Conservation (phyloP, 2,888 invertebrate species). For the Metopia argyrocephala region DNA sequence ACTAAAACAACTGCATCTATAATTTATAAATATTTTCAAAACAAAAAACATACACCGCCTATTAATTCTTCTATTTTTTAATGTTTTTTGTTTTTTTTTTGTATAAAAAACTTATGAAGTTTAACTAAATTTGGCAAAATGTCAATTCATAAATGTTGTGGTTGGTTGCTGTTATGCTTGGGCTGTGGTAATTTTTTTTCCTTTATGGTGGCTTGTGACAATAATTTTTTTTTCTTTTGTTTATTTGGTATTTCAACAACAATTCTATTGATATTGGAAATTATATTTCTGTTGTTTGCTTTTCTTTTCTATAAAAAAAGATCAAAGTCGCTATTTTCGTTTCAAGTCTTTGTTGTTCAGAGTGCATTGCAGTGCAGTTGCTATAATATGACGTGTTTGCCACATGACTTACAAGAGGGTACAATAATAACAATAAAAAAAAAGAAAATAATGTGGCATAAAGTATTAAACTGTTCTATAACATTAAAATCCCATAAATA, state of each 20-base stretch:
- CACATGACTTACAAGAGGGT: constrained; percentile 21
- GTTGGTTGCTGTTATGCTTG: constrained; percentile 22
- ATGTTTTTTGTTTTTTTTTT: background rate
- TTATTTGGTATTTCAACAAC: constrained; percentile 25
- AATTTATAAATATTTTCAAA: constrained; percentile 1
- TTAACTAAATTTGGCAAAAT: constrained; percentile 66
- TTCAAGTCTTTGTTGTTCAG: constrained; percentile 31
- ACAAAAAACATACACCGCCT: constrained; percentile 30
- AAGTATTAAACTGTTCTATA: constrained; percentile 42
- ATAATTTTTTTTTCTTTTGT: constrained; percentile 19
- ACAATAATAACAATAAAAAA: background rate
- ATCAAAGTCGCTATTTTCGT: constrained; percentile 51
- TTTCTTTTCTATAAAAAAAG: constrained; percentile 31
- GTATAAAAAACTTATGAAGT: constrained; percentile 62
- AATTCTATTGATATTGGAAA: constrained; percentile 59
- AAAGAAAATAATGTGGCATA: background rate
- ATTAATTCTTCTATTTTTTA: background rate
- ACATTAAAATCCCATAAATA: constrained; percentile 57
- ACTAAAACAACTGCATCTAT: background rate
- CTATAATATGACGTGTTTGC: constrained; percentile 45
- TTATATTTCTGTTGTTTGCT: constrained; percentile 30
- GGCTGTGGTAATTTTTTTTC: background rate
- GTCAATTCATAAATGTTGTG: constrained; percentile 62
- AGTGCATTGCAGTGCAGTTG: too few relatives aligned
- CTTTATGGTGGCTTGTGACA: constrained; percentile 37